Conservation (phyloP, 2,113 vertebrate genomes). For the Ptyas mucosa region DNA sequence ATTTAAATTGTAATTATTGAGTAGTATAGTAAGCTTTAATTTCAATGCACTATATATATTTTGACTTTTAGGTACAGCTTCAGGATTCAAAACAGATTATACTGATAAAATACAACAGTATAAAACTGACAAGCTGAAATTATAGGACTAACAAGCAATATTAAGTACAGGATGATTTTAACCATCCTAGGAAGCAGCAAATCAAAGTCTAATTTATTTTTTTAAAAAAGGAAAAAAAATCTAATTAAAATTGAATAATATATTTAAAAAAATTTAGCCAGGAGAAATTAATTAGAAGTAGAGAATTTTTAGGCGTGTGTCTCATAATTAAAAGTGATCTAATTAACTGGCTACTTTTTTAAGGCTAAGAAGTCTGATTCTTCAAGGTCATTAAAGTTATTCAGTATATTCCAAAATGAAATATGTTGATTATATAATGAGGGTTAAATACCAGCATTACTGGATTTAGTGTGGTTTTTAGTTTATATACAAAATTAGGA, state of each 20-base stretch:
- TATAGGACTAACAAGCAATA: background rate
- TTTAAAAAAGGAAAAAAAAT: background rate
- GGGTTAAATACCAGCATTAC: background rate
- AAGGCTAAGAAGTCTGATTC: background rate
- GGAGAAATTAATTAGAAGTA: slow-evolving; percentile 14
- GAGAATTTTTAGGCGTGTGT: background rate
- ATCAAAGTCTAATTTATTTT: slow-evolving; percentile 2
- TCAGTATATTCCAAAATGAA: background rate
- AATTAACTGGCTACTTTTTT: background rate
- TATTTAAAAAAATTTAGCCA: slow-evolving; percentile 17
- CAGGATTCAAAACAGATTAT: background rate
- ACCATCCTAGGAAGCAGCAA: slow-evolving; percentile 13
- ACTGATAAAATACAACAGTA: background rate
- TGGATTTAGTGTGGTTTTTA: background rate
- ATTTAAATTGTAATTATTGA: background rate
- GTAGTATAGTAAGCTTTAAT: background rate
- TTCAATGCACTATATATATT: background rate
- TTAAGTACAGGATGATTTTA: background rate
- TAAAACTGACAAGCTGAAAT: background rate
- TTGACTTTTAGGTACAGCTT: background rate
- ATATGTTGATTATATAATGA: background rate
- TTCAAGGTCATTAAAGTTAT: background rate
- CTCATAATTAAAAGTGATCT: slow-evolving; percentile 14
- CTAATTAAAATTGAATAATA: slow-evolving; percentile 10
- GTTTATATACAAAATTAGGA: background rate